A percentile compares a stretch with the other conserved stretches of the same genome.
Evolutionary conservation across 2,797 vertebrate genomes (phyloP).

Genomic region (Schizothorax lantsangensis): DNA sequence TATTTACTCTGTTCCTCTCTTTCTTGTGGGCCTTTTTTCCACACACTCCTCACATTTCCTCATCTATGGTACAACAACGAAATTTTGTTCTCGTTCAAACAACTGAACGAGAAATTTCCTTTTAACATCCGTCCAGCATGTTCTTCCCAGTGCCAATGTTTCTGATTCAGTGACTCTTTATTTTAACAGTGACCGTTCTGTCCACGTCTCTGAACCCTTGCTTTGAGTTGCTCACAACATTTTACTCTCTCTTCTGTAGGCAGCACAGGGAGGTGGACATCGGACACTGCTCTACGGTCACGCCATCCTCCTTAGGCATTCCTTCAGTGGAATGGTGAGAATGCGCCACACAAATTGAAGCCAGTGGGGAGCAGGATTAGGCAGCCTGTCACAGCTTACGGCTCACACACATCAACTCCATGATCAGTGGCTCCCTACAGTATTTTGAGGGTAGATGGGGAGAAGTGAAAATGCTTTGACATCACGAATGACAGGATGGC

Average conservation of each 20-base stretch:
- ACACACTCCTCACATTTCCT: constrained; percentile 74
- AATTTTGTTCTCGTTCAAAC: constrained; percentile 69
- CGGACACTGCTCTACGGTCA: constrained; percentile 97
- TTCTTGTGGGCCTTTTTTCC: not conserved
- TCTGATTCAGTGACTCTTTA: constrained; percentile 17
- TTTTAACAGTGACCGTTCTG: constrained; percentile 35
- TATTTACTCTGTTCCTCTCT: not conserved
- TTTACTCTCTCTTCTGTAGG: constrained; percentile 74
- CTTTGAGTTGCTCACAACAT: constrained; percentile 23
- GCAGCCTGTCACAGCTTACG: constrained; percentile 42
- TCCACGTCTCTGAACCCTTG: constrained; percentile 3
- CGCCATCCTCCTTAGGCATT: constrained; percentile 95
- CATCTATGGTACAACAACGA: constrained; percentile 65
- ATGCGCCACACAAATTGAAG: constrained; percentile 55
- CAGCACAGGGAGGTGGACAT: constrained; percentile 94
- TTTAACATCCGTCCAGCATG: constrained; percentile 60
- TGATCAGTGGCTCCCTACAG: constrained; percentile 31
- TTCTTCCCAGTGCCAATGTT: constrained; percentile 61
- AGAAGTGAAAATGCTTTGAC: constrained; percentile 14
- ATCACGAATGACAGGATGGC: not conserved
- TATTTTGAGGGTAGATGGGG: constrained; percentile 3
- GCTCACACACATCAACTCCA: constrained; percentile 29
- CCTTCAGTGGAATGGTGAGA: constrained; percentile 97
- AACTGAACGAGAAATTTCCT: constrained; percentile 65
- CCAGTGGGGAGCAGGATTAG: constrained; percentile 49